Conservation (phyloP, 1,140 invertebrate species). For the Maconellicoccus hirsutus region DNA sequence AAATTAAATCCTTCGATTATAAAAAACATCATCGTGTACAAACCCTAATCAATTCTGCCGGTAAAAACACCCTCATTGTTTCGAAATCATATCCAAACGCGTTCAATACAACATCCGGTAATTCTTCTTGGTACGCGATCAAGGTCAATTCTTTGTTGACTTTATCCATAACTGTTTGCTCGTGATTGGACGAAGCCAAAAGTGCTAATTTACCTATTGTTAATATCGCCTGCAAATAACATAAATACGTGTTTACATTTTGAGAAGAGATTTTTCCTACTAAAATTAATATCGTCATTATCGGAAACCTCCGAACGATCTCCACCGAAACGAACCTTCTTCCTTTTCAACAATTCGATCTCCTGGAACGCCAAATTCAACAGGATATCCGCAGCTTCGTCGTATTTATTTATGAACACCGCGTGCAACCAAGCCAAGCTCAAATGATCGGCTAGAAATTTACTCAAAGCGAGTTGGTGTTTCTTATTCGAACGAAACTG, state of each 20-base stretch:
- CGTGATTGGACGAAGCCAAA: conserved; percentile 31
- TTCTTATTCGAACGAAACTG: conserved; percentile 35
- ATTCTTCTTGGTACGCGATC: conserved; percentile 56
- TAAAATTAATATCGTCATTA: neutral
- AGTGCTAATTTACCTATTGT: conserved; percentile 25
- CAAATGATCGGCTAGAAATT: conserved; percentile 56
- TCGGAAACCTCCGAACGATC: too few relatives aligned
- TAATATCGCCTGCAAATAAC: conserved; percentile 13
- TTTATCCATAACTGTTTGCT: conserved; percentile 23
- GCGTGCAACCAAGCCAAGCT: conserved; percentile 67
- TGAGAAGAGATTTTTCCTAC: too few relatives aligned
- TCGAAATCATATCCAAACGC: conserved; percentile 54
- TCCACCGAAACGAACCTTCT: conserved; percentile 18
- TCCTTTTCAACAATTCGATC: conserved; percentile 12
- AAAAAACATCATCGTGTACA: conserved; percentile 27
- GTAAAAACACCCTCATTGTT: conserved; percentile 54
- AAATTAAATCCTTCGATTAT: neutral
- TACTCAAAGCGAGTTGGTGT: conserved; percentile 37
- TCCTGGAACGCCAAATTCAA: neutral
- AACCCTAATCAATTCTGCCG: conserved; percentile 59
- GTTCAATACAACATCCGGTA: conserved; percentile 50
- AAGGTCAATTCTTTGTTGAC: conserved; percentile 40
- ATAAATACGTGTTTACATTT: neutral
- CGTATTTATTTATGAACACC: conserved; percentile 37
- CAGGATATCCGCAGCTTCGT: neutral